Base-by-base conservation (phyloP, 64 coral and sea anemone species). In the Pachyseris speciosa region DNA sequence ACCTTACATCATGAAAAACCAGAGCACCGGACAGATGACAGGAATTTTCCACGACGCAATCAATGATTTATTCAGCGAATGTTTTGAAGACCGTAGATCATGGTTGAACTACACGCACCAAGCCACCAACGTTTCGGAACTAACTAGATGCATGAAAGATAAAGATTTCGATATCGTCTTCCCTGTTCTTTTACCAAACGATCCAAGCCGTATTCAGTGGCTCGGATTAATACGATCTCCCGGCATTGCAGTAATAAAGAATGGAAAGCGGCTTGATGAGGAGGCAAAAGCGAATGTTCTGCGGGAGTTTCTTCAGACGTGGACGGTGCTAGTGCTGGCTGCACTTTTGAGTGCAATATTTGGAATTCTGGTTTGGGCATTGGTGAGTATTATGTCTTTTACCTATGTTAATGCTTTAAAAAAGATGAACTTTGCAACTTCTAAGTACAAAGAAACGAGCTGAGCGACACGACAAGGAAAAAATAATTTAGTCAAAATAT, bases 311-410 rank as follows among this genome's bases (percentile, higher is more conserved):
- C 31, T 8, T 5, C n/a, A 84, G 20, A 30, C 28, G 19, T 64
- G 57, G 80, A 63, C 80, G 0, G 80, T 84, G 1, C 9, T 84
- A 10, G 63, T 84, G 22, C 20, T 84, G 13, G 41, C n/a, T 32
- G 32, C 65, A 4, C 80, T 84, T 41, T 84, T 84, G 20, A 84
- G 17, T n/a, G 37, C 37, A 39, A 84, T 84, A 20, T 63, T 67
- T 84, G 80, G 80, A 65, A 84, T 84, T 31, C 55, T 67, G 2
- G 40, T 84, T 0, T 84, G 80, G 80, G 22, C 30, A 16, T 32
- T 84, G 80, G 80, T 84, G n/a, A 84, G 63, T 84, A 15, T 26
- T 40, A 24, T n/a, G n/a, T n/a, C n/a, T n/a, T n/a, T n/a, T n/a
- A n/a, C n/a, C n/a, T n/a, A n/a, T n/a, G n/a, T n/a, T n/a, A n/a